phyloP scores from a whole-genome alignment of 2,888 invertebrate species.

The Xylota sylvarum region DNA sequence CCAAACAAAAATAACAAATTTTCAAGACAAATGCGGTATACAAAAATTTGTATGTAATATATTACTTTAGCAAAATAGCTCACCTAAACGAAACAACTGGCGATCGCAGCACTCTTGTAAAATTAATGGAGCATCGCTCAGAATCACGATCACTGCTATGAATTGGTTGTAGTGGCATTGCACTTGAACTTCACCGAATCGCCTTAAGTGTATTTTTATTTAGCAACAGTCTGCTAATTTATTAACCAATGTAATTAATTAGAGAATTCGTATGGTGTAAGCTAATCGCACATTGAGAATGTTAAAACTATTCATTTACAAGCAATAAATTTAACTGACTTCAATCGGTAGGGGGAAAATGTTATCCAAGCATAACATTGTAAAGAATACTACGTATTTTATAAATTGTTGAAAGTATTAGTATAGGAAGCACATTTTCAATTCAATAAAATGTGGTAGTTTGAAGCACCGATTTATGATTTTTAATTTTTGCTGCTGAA shows the following conservation, averaged over 20 bases:
- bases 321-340: slow-evolving; percentile 37
- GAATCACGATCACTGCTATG: slow-evolving; percentile 36
- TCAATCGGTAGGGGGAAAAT: neutral
- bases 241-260: slow-evolving; percentile 45
- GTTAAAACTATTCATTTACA: slow-evolving; percentile 42
- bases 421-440: slow-evolving; percentile 39
- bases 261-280: neutral
- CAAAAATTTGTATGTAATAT: neutral
- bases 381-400: neutral
- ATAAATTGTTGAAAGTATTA: slow-evolving; percentile 8
- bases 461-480: too few relatives aligned
- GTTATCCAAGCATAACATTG: slow-evolving; percentile 1
- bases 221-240: slow-evolving; percentile 28
- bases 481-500: too few relatives aligned
- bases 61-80: slow-evolving; percentile 16
- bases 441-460: neutral
- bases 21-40: slow-evolving; percentile 53
- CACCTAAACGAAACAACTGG: slow-evolving; percentile 68
- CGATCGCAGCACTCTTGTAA: slow-evolving; percentile 44
- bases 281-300: neutral
- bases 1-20: neutral
- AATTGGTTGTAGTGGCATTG: slow-evolving; percentile 25
- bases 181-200: slow-evolving; percentile 47
- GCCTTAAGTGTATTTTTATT: slow-evolving; percentile 21
- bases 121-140: slow-evolving; percentile 59